These are phyloP conservation scores for Amiota communis DNA, from an alignment of 2,888 invertebrate species.

Conservation along the genomic window DNA sequence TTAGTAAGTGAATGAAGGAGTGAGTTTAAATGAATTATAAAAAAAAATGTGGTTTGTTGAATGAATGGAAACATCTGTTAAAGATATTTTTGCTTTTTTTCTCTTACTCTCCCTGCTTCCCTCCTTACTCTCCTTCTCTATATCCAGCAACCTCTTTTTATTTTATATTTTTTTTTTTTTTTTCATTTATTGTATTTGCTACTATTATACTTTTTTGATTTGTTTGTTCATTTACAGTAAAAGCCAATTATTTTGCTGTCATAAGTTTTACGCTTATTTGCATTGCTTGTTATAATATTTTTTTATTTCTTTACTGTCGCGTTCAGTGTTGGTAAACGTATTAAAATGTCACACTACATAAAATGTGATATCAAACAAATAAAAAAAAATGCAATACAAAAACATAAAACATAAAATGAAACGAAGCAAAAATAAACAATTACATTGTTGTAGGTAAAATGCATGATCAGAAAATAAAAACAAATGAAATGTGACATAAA, in stretches of 20 bases:
- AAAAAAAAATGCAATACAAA: too few species aligned
- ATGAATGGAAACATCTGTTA: conserved; percentile 8
- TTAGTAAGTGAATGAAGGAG: too few species aligned
- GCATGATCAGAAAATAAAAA: background rate
- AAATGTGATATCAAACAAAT: background rate
- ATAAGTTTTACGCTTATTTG: conserved; percentile 27
- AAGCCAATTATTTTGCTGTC: conserved; percentile 45
- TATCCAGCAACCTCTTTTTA: background rate
- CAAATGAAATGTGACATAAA: background rate
- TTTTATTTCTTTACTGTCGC: conserved; percentile 42
- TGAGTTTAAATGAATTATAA: too few species aligned
- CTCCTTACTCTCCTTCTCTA: too few species aligned
- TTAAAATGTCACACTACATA: conserved; percentile 41
- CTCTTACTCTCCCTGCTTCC: too few species aligned
- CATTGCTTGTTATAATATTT: conserved; percentile 52
- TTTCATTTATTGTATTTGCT: too few species aligned
- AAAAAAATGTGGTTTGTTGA: background rate
- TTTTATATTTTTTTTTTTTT: conserved; percentile 4
- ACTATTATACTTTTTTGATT: background rate
- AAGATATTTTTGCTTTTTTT: background rate
- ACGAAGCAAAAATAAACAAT: too few species aligned
- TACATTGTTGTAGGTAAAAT: background rate
- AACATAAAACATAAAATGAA: background rate
- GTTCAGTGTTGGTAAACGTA: conserved; percentile 43
- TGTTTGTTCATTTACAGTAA: background rate